A percentile compares a stretch with the other conserved stretches of the same genome.
Evolutionary conservation across 2,888 invertebrate genomes (phyloP).

Genomic region (Amblyjoppa proteus): DNA sequence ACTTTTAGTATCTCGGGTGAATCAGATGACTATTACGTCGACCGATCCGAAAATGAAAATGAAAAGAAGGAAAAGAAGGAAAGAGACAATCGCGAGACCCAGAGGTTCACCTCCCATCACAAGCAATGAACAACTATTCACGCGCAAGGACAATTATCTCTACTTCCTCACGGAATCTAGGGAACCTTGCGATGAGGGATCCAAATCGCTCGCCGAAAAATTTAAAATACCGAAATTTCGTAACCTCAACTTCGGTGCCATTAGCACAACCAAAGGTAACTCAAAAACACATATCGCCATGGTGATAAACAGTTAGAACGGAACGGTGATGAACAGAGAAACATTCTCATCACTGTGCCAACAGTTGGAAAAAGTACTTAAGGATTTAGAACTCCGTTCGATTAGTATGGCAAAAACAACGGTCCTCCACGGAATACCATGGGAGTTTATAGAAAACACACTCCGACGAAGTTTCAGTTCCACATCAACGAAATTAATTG

Average conservation of each 20-base stretch:
- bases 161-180: not conserved
- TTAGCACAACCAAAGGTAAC: not conserved
- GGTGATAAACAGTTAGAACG: not conserved
- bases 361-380: not conserved
- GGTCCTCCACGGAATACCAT: not conserved
- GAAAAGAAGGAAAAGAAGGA: not conserved
- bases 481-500: not conserved
- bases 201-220: not conserved
- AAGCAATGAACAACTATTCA: not conserved
- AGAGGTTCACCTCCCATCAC: not conserved
- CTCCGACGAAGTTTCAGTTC: not conserved
- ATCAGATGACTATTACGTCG: constrained; percentile 15
- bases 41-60: not conserved
- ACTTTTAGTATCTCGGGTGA: constrained; percentile 10
- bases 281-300: not conserved
- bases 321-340: not conserved
- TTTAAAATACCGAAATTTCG: not conserved
- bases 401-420: not conserved
- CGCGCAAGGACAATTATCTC: not conserved
- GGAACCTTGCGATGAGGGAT: not conserved
- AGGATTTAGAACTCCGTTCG: not conserved
- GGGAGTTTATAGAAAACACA: not conserved
- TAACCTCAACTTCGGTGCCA: not conserved
- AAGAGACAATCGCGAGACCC: too few species aligned
- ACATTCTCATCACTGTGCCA: not conserved